Conservation (phyloP, 2,797 vertebrate species). For the Enteromius treurensis region DNA sequence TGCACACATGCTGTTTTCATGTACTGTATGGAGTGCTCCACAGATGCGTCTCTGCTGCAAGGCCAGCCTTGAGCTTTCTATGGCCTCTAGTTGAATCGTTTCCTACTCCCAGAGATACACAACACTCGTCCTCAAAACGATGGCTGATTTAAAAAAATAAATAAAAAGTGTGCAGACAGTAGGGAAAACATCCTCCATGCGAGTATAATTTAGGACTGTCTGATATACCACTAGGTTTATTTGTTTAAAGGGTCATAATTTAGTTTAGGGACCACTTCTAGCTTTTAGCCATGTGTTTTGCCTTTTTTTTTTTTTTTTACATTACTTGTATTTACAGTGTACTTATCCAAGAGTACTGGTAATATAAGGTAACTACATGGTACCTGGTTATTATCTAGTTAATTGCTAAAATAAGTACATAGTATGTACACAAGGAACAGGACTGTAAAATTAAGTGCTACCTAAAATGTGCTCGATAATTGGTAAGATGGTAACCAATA, state of each 20-base stretch:
- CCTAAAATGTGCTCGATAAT: neutral
- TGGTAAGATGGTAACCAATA: neutral
- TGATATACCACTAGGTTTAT: neutral
- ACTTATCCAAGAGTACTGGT: no score
- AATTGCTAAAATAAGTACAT: no score
- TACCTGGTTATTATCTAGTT: no score
- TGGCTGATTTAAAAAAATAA: neutral
- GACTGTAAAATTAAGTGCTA: no score
- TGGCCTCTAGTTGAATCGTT: constrained; percentile 13
- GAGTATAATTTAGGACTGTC: neutral
- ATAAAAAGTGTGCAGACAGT: neutral
- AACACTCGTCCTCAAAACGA: constrained; percentile 11
- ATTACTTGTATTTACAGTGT: no score
- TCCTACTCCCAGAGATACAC: neutral
- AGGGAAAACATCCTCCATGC: neutral
- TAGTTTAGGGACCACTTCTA: neutral
- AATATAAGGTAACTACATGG: no score
- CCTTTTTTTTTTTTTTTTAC: no score
- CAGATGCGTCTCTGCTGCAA: constrained; percentile 21
- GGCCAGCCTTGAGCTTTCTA: constrained; percentile 49
- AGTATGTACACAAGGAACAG: no score
- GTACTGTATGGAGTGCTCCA: constrained; percentile 20
- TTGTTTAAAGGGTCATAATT: neutral
- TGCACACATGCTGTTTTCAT: constrained; percentile 33
- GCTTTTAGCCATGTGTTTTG: neutral